A percentile compares a stretch with the other conserved stretches of the same genome.
These are phyloP conservation scores for Leucozona laternaria DNA, from an alignment of 2,888 invertebrate species.

Conservation along the genomic window DNA sequence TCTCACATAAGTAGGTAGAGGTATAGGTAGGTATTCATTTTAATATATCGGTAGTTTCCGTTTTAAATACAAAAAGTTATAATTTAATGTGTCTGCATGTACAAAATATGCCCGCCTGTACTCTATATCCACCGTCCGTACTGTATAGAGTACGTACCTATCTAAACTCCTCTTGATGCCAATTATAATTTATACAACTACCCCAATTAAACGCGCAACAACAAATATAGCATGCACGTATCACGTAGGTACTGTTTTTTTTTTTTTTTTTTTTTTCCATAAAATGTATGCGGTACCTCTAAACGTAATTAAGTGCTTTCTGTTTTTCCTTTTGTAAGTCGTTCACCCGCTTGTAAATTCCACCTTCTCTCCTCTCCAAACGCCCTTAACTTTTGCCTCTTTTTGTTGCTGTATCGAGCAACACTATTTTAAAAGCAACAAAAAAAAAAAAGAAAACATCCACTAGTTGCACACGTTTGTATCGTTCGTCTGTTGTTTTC, in stretches of 20 bases:
- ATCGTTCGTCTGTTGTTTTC: not conserved
- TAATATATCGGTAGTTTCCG: constrained; percentile 64
- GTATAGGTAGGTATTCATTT: constrained; percentile 27
- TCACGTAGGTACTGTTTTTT: constrained; percentile 2
- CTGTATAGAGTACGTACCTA: constrained; percentile 1
- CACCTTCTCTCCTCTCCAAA: constrained; percentile 34
- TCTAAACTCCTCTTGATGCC: constrained; percentile 38
- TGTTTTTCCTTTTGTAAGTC: constrained; percentile 56
- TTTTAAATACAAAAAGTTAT: constrained; percentile 70
- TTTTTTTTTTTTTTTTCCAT: constrained; percentile 12
- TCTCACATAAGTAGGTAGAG: constrained; percentile 1
- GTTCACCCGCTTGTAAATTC: constrained; percentile 48
- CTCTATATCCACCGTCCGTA: constrained; percentile 51
- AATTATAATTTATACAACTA: constrained; percentile 69
- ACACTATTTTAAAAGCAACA: constrained; percentile 33
- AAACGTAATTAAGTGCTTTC: constrained; percentile 64
- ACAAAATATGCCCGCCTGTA: constrained; percentile 40
- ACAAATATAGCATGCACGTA: constrained; percentile 36
- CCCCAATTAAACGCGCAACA: constrained; percentile 66
- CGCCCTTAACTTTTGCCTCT: constrained; percentile 9
- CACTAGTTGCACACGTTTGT: constrained; percentile 51
- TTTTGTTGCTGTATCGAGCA: constrained; percentile 19
- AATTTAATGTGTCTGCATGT: constrained; percentile 68
- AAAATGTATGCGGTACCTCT: constrained; percentile 52
- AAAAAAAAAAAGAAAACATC: constrained; percentile 30